A percentile compares a stretch with the other conserved stretches of the same genome.
phyloP scores from a whole-genome alignment of 37 sponge, comb jelly and placozoan genomes.

The Halisarca cf. caerulea region DNA sequence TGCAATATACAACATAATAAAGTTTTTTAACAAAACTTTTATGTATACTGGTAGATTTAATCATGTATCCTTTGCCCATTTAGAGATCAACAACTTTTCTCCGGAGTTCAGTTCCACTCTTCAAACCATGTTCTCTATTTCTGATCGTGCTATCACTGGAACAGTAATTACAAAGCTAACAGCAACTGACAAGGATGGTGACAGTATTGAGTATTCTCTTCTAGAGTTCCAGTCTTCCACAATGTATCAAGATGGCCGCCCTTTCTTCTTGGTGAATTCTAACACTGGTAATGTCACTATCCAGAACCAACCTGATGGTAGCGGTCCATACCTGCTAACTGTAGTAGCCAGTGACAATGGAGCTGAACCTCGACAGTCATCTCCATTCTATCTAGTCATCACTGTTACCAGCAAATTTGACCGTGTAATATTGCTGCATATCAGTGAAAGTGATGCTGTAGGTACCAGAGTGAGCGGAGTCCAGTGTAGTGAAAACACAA shows the following conservation, averaged over 20 bases:
- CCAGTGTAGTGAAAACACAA: neutral
- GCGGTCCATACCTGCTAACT: neutral
- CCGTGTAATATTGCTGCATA: neutral
- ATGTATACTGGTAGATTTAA: no score
- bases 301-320: neutral
- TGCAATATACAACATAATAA: no score
- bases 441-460: neutral
- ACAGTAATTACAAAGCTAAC: neutral
- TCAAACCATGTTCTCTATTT: neutral
- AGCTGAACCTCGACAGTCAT: neutral
- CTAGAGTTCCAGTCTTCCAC: neutral
- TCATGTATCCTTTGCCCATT: no score
- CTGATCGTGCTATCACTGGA: neutral
- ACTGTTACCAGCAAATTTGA: neutral
- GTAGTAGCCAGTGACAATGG: neutral
- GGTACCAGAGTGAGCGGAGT: neutral
- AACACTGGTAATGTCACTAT: neutral
- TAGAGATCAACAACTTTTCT: conserved; percentile 10
- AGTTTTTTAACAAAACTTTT: no score
- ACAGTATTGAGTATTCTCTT: neutral
- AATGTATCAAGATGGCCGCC: neutral
- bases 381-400: neutral
- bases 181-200: neutral
- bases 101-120: neutral
- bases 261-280: neutral